Base-by-base conservation (phyloP, 92 coral and sea anemone species). In the Porites rus region DNA sequence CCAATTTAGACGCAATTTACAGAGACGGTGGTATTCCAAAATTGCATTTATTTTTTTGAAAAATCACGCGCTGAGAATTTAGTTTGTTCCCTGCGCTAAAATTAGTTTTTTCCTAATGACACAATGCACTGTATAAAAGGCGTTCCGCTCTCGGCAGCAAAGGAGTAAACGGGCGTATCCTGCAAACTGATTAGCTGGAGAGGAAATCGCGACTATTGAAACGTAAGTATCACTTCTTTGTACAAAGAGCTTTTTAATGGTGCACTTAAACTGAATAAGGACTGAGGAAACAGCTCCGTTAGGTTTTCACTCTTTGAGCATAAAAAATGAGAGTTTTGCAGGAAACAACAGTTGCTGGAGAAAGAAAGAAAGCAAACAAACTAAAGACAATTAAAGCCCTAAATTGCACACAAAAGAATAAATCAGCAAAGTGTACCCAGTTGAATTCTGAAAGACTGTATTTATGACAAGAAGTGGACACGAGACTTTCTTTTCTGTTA, bases 51-150 rank as follows among this genome's bases (percentile, higher is more conserved):
- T 31, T 82, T 62, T 60, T 54, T 24, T 46, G 46, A 24, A 16
- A 59, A 43, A 43, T 72, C 72, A 21, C 72, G 74, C 17, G 69
- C 16, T 38, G 58, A 70, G 28, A n/a, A n/a, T 22, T 80, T 17
- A 10, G 13, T 2, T 46, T 11, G 28, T n/a, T 54, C 51, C 2
- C 19, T 54, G 50, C 16, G 28, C 71, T 61, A 58, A 54, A 60
- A 82, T 43, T 72, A 59, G 78, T 10, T 19, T 72, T 7, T 50
- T 21, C 13, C 28, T 11, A 10, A 72, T 73, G 86, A 73, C 86
- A 14, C 51, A 72, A 82, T 31, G 63, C 31, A 13, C 31, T 2
- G 19, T 69, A 81, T 81, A 81, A 81, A 81, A 81, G 77, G 69
- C 6, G 56, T n/a, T 56, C 69, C 67, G 38, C 51, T 56, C 43